These are phyloP conservation scores for Vesta saturnalis DNA, from an alignment of 2,888 invertebrate species.

Conservation along the genomic window DNA sequence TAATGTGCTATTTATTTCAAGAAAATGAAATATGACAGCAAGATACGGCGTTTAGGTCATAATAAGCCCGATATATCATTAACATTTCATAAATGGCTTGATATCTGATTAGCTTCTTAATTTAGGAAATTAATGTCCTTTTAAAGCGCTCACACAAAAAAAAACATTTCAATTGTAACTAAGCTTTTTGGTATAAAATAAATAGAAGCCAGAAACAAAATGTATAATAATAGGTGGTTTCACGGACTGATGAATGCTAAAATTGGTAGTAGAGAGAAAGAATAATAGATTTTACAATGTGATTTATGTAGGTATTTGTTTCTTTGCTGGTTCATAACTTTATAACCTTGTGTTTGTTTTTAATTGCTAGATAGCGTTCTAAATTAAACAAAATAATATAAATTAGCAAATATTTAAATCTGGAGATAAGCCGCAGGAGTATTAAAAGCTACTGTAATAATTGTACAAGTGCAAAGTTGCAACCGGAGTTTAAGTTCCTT, in stretches of 20 bases:
- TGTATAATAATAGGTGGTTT: constrained; percentile 29
- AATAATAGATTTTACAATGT: constrained; percentile 21
- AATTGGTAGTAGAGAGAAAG: constrained; percentile 27
- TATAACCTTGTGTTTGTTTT: background rate
- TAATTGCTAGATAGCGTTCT: too few species aligned
- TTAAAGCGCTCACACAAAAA: constrained; percentile 8
- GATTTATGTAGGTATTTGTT: constrained; percentile 18
- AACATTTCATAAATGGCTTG: constrained; percentile 41
- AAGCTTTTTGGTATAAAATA: constrained; percentile 7
- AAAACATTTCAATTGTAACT: background rate
- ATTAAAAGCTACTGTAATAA: constrained; percentile 13
- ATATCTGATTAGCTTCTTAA: constrained; percentile 34
- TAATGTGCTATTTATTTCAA: constrained; percentile 47
- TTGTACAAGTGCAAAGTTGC: constrained; percentile 43
- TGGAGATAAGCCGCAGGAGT: background rate
- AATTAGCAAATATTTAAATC: background rate
- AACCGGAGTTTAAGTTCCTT: constrained; percentile 44
- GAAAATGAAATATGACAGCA: constrained; percentile 43
- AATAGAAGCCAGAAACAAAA: constrained; percentile 20
- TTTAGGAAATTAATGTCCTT: constrained; percentile 19
- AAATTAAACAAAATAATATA: background rate
- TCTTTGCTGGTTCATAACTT: background rate
- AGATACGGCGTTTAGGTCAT: constrained; percentile 43
- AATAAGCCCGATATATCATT: constrained; percentile 39
- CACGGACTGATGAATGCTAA: constrained; percentile 31